These are phyloP conservation scores for Xylophagus ater DNA, from an alignment of 2,888 invertebrate species.

Conservation along the genomic window DNA sequence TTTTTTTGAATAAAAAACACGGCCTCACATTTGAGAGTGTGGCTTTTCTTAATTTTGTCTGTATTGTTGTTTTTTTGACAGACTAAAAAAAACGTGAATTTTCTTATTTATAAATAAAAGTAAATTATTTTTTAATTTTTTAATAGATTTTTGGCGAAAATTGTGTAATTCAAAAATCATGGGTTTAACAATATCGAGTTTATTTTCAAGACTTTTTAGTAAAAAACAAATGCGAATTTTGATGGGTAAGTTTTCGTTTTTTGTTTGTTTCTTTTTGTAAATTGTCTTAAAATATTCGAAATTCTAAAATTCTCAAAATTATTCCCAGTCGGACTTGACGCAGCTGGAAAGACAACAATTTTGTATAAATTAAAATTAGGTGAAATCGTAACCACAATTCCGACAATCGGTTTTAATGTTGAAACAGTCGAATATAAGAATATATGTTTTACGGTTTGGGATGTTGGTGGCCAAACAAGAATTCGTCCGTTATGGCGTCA, in stretches of 20 bases:
- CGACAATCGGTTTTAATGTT: conserved; percentile 98
- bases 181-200: conserved; percentile 92
- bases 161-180: too few species aligned
- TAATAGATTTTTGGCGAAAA: too few species aligned
- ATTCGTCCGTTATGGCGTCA: conserved; percentile 97
- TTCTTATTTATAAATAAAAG: too few species aligned
- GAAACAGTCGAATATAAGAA: conserved; percentile 99
- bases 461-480: conserved; percentile 98
- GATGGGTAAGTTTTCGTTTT: conserved; percentile 83
- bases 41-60: too few species aligned
- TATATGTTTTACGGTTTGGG: conserved; percentile 99
- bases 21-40: too few species aligned
- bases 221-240: conserved; percentile 97
- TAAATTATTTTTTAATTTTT: too few species aligned
- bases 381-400: conserved; percentile 97
- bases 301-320: too few species aligned
- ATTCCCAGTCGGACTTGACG: conserved; percentile 85
- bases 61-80: too few species aligned
- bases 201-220: conserved; percentile 87
- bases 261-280: conserved; percentile 6
- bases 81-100: too few species aligned
- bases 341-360: conserved; percentile 97
- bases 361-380: conserved; percentile 94
- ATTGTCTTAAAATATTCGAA: too few species aligned
- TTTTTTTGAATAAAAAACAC: too few species aligned